Base-by-base conservation (phyloP, 2,888 invertebrate genomes). In the Ferdinandea cuprea region DNA sequence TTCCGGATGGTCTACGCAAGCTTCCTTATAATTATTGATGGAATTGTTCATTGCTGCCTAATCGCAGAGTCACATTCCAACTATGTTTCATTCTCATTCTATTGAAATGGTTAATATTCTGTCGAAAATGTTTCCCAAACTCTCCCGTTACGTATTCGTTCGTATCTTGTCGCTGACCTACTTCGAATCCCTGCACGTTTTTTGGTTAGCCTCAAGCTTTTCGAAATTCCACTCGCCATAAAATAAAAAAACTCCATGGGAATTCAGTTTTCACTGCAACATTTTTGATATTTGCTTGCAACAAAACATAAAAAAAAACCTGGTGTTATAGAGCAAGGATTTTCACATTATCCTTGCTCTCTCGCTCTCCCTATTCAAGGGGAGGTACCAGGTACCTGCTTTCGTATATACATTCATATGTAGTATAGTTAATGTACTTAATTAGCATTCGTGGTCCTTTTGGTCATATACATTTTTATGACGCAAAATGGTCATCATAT, bases 381-480 rank as follows among this genome's bases (percentile, higher is more conserved):
- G 40, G 30, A 59, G 25, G 25, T 3, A 3, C 25, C 5, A 25
- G 3, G 5, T 25, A 25, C 3, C 3, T 25, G 5, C 5, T 25
- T 25, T 3, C 25, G 25, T 25, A 25, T 25, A 5, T 25, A 25
- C 25, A n/a, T n/a, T 5, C 25, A 25, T 3, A 3, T 25, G 2
- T 25, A 25, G 25, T 59, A 50, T 28, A 59, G 68, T 76, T 76
- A 76, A 76, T 59, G 52, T 61, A 76, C 59, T 76, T 76, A 76
- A 76, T 76, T 76, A 76, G 68, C 32, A 52, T 52, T 68, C 68
- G 35, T 68, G 42, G 59, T 76, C 15, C 58, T 58, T 52, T 25
- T 13, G 40, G 46, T 48, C 42, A 40, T 66, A 37, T 58, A 69
- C 28, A 21, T 50, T 71, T 71, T 66, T 35, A 59, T 32, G 52